phyloP scores from a whole-genome alignment of 1,140 invertebrate genomes.

The Drosophila varians region DNA sequence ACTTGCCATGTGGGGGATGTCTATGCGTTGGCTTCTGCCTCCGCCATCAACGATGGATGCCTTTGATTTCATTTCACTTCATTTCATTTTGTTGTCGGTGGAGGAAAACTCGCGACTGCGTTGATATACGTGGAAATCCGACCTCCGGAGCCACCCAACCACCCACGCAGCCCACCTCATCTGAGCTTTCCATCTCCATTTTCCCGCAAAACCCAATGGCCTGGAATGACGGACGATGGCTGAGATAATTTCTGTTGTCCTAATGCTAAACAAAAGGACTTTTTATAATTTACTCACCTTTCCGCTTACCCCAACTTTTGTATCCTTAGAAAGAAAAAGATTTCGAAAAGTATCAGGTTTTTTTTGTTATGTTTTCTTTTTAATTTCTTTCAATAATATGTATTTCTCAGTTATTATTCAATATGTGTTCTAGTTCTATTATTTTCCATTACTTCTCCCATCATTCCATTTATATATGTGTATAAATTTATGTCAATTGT shows the following conservation, averaged over 20 bases:
- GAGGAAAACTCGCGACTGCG: conserved; percentile 44
- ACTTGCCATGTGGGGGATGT: conserved; percentile 22
- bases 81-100: conserved; percentile 71
- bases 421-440: conserved; percentile 80
- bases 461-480: conserved; percentile 65
- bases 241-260: conserved; percentile 26
- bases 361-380: conserved; percentile 20
- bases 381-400: conserved; percentile 77
- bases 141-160: background rate
- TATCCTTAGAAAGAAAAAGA: too few species aligned
- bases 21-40: conserved; percentile 62
- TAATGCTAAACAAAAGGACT: conserved; percentile 46
- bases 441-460: conserved; percentile 73
- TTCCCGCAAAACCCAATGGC: conserved; percentile 44
- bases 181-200: conserved; percentile 10
- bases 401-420: conserved; percentile 80
- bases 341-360: background rate
- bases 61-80: conserved; percentile 81
- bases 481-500: conserved; percentile 73
- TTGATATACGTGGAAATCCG: conserved; percentile 23
- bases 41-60: conserved; percentile 57
- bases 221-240: conserved; percentile 63
- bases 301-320: too few species aligned
- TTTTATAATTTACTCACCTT: conserved; percentile 39
- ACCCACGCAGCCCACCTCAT: conserved; percentile 1